Conservation (phyloP, 2,797 vertebrate genomes). For the Poeciliopsis turneri region DNA sequence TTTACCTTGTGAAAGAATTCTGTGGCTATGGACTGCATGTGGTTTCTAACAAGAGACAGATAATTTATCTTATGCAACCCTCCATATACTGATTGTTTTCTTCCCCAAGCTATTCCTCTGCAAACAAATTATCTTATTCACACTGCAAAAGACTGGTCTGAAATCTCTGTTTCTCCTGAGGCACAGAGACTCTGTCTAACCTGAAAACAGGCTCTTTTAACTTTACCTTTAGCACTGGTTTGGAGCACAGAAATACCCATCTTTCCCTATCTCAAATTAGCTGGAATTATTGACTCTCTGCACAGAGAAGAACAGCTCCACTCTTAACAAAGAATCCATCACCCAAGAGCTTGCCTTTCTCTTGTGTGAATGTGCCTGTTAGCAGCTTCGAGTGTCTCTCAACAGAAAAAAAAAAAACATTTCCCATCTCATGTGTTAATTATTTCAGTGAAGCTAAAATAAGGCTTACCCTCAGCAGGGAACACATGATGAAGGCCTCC, state of each 20-base stretch:
- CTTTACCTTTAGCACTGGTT: conserved; percentile 29
- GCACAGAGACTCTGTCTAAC: conserved; percentile 34
- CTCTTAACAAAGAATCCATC: conserved; percentile 33
- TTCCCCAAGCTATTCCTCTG: conserved; percentile 21
- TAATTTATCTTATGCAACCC: conserved; percentile 28
- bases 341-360: conserved; percentile 15
- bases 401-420: not conserved
- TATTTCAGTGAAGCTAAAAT: not conserved
- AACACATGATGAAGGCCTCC: conserved; percentile 88
- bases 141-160: conserved; percentile 38
- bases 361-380: conserved; percentile 1
- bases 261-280: conserved; percentile 41
- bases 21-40: conserved; percentile 9
- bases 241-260: conserved; percentile 28
- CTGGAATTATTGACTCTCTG: conserved; percentile 28
- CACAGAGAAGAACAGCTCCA: conserved; percentile 24
- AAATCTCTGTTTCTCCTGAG: conserved; percentile 32
- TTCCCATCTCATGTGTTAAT: not conserved
- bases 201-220: conserved; percentile 35
- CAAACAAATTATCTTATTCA: conserved; percentile 40
- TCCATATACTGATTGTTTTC: conserved; percentile 32
- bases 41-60: conserved; percentile 17
- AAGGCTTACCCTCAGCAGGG: conserved; percentile 86
- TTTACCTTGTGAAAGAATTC: conserved; percentile 18
- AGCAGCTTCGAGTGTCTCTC: not conserved